These are phyloP conservation scores for Latrodectus elegans DNA, from an alignment of 2,888 invertebrate species.

Conservation along the genomic window DNA sequence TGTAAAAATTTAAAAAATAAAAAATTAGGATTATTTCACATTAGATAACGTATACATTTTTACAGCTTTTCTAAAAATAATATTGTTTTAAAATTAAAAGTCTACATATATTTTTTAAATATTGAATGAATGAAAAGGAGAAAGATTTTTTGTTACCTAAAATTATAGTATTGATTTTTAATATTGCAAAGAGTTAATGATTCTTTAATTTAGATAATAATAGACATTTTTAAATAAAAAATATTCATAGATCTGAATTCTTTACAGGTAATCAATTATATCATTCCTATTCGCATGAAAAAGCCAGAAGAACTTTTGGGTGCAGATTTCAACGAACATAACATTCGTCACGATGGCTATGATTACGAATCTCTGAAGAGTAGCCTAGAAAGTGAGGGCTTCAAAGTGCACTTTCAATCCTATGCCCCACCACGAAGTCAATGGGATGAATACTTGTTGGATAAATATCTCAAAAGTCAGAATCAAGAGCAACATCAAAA, in stretches of 20 bases:
- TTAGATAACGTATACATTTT: too few relatives aligned
- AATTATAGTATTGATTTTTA: too few relatives aligned
- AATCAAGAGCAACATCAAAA: not conserved
- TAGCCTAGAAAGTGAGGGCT: constrained; percentile 26
- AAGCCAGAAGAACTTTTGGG: constrained; percentile 90
- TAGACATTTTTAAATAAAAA: too few relatives aligned
- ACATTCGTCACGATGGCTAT: constrained; percentile 65
- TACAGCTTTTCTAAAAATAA: too few relatives aligned
- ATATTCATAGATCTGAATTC: not conserved
- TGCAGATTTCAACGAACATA: constrained; percentile 81
- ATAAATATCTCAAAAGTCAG: constrained; percentile 28
- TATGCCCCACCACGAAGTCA: constrained; percentile 47
- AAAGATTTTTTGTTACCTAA: too few relatives aligned
- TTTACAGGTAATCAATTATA: constrained; percentile 80
- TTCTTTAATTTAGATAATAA: too few relatives aligned
- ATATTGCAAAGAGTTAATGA: too few relatives aligned
- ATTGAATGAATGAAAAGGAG: too few relatives aligned
- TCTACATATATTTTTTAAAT: too few relatives aligned
- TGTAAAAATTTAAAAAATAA: too few relatives aligned
- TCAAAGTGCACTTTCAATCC: not conserved
- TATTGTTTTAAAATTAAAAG: too few relatives aligned
- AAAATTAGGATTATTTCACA: too few relatives aligned
- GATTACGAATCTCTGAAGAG: constrained; percentile 62
- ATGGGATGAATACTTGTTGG: constrained; percentile 63
- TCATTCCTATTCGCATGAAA: constrained; percentile 90